Percentiles rank a stretch among this genome's conserved stretches.
phyloP scores from a whole-genome alignment of 2,888 invertebrate species.

The Mythimna loreyi region DNA sequence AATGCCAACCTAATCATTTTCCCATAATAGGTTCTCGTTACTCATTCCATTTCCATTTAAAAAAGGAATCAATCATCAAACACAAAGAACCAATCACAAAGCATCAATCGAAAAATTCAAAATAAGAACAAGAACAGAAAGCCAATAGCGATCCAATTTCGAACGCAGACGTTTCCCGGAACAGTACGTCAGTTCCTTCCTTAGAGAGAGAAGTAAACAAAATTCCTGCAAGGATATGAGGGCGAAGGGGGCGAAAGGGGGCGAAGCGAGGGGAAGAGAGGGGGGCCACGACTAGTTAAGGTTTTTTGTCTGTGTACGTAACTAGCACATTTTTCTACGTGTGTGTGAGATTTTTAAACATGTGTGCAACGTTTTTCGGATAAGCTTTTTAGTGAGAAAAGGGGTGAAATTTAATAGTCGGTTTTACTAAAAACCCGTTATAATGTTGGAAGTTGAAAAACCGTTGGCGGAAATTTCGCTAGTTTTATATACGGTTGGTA shows the following conservation, averaged over 20 bases:
- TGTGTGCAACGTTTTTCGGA: slow-evolving; percentile 75
- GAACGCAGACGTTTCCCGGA: slow-evolving; percentile 78
- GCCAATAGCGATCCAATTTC: slow-evolving; percentile 84
- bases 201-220: slow-evolving; percentile 88
- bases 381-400: slow-evolving; percentile 78
- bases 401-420: slow-evolving; percentile 78
- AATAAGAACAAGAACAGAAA: slow-evolving; percentile 69
- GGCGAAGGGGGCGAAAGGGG: slow-evolving; percentile 64
- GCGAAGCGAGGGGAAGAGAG: slow-evolving; percentile 52
- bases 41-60: slow-evolving; percentile 13
- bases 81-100: slow-evolving; percentile 45
- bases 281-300: slow-evolving; percentile 79
- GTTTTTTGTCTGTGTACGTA: slow-evolving; percentile 87
- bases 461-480: slow-evolving; percentile 51
- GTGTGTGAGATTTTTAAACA: slow-evolving; percentile 62
- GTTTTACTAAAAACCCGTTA: slow-evolving; percentile 71
- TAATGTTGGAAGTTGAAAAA: slow-evolving; percentile 67
- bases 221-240: slow-evolving; percentile 90
- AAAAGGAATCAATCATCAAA: slow-evolving; percentile 30
- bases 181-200: slow-evolving; percentile 81
- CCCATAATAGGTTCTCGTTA: background rate
- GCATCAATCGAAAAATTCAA: slow-evolving; percentile 39
- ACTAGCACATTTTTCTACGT: slow-evolving; percentile 58
- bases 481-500: slow-evolving; percentile 57
- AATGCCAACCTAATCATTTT: background rate